phyloP scores from a whole-genome alignment of 2,888 invertebrate genomes.

The Polydrusus tereticollis region DNA sequence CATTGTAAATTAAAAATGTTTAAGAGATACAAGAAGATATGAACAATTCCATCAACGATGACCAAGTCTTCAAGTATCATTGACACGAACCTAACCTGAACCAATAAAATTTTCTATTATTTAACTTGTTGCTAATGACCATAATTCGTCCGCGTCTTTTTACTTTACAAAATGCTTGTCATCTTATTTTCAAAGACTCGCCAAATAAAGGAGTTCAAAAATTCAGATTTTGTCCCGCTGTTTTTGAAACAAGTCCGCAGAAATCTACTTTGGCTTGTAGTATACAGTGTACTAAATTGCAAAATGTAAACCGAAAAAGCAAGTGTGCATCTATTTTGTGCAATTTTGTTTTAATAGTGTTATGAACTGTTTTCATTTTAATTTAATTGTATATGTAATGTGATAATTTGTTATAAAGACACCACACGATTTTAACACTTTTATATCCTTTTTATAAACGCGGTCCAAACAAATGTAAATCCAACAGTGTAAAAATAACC shows the following conservation, averaged over 20 bases:
- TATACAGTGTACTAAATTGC: conserved; percentile 50
- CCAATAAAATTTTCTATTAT: too few species aligned
- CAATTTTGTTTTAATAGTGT: conserved; percentile 62
- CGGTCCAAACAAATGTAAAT: conserved; percentile 61
- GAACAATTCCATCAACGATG: too few species aligned
- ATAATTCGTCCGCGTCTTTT: too few species aligned
- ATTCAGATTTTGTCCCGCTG: conserved; percentile 20
- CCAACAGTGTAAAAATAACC: conserved; percentile 60
- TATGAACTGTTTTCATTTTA: conserved; percentile 53
- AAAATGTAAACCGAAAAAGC: conserved; percentile 52
- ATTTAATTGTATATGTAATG: conserved; percentile 57
- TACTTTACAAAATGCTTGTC: not conserved
- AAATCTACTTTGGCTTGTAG: conserved; percentile 55
- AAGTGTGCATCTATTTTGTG: conserved; percentile 65
- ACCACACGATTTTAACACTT: conserved; percentile 51
- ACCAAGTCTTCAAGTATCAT: too few species aligned
- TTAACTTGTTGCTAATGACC: too few species aligned
- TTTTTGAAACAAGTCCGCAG: conserved; percentile 48
- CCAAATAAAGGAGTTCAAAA: conserved; percentile 52
- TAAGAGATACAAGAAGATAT: too few species aligned
- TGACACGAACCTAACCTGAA: too few species aligned
- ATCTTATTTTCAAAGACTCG: conserved; percentile 39
- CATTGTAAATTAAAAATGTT: too few species aligned
- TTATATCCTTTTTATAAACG: conserved; percentile 53
- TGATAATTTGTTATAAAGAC: conserved; percentile 62